Conservation (phyloP, 2,797 vertebrate species). For the Vireo griseus region DNA sequence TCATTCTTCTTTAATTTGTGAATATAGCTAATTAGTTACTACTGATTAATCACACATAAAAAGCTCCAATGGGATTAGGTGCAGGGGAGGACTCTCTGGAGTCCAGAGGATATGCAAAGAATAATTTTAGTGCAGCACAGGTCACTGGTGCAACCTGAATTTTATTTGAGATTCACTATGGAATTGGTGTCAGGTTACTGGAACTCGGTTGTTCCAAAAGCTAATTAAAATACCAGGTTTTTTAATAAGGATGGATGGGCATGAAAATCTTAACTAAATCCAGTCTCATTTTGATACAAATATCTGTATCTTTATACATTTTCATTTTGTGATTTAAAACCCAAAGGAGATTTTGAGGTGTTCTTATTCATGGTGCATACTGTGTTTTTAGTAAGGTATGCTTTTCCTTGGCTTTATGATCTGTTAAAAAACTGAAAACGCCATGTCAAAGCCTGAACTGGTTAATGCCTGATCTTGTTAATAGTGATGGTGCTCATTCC, state of each 20-base stretch:
- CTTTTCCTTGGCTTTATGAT: constrained; percentile 56
- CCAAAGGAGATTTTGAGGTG: background rate
- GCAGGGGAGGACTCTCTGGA: background rate
- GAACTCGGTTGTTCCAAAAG: background rate
- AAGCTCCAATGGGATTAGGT: constrained; percentile 31
- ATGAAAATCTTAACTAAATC: background rate
- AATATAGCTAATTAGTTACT: constrained; percentile 10
- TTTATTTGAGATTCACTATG: background rate
- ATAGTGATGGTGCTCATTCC: constrained; percentile 39
- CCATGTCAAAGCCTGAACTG: background rate
- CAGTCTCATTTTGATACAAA: background rate
- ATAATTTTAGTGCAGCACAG: background rate
- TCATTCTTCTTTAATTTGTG: background rate
- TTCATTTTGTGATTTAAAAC: background rate
- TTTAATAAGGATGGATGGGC: background rate
- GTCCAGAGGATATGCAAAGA: background rate
- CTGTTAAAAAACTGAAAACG: background rate
- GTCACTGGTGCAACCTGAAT: background rate
- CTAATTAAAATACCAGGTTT: background rate
- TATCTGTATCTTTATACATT: background rate
- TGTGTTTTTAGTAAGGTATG: background rate
- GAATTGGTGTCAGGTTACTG: constrained; percentile 5
- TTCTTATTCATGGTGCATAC: background rate
- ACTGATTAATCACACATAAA: constrained; percentile 44
- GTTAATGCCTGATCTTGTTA: background rate